Conservation (phyloP, 37 sponge, comb jelly and placozoan genomes). For the Aphrocallistes beatrix region DNA sequence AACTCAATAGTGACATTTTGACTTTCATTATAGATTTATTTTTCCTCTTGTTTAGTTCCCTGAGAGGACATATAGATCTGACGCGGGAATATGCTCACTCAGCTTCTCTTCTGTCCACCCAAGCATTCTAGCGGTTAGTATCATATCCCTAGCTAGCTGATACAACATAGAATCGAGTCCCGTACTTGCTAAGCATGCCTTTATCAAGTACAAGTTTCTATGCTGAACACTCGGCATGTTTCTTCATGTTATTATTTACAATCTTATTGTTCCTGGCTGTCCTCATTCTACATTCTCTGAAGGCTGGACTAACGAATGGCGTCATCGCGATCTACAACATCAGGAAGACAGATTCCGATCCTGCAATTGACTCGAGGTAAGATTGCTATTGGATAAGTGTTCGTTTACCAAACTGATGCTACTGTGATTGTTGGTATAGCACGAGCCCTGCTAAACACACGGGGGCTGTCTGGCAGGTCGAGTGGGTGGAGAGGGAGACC, state of each 20-base stretch:
- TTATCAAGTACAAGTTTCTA: neutral
- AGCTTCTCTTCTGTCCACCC: conserved; percentile 66
- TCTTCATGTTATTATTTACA: too few species aligned
- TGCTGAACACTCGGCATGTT: too few species aligned
- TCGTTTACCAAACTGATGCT: neutral
- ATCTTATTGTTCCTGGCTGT: too few species aligned
- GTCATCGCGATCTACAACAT: conserved; percentile 62
- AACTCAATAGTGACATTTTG: too few species aligned
- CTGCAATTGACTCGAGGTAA: conserved; percentile 74
- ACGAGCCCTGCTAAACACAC: conserved; percentile 46
- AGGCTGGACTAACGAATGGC: conserved; percentile 91
- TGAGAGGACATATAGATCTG: conserved; percentile 63
- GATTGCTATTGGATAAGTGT: neutral
- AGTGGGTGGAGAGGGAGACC: conserved; percentile 79
- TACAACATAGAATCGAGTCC: neutral
- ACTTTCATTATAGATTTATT: too few species aligned
- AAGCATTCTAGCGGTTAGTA: conserved; percentile 87
- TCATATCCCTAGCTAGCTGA: neutral
- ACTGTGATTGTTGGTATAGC: neutral
- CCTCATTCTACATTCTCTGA: too few species aligned
- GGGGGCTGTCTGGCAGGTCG: conserved; percentile 88
- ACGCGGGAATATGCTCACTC: conserved; percentile 64
- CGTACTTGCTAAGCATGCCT: neutral
- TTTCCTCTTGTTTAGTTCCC: conserved; percentile 49
- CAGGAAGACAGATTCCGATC: conserved; percentile 42